Percentiles rank a stretch among this genome's conserved stretches.
These are phyloP conservation scores for Charina bottae DNA, from an alignment of 2,113 vertebrate species.

Conservation along the genomic window DNA sequence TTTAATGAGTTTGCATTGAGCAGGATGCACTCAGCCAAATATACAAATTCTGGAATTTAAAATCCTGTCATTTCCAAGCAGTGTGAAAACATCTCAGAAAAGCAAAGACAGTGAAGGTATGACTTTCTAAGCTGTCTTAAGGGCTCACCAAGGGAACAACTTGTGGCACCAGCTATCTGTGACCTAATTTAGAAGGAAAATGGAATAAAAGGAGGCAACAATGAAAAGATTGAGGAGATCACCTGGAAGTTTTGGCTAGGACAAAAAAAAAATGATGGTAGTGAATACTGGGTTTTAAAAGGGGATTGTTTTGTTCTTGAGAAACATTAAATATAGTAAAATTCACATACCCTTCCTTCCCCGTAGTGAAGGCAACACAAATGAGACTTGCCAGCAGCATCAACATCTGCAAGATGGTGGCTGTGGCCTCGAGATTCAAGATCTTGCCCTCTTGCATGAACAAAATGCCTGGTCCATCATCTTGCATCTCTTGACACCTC, in stretches of 20 bases:
- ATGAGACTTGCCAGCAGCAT: neutral
- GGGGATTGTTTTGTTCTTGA: neutral
- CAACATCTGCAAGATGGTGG: neutral
- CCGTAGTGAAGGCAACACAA: neutral
- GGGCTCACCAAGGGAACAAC: neutral
- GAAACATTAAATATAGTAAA: neutral
- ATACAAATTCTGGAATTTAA: neutral
- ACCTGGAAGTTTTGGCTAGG: neutral
- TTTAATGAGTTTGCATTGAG: neutral
- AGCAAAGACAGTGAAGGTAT: neutral
- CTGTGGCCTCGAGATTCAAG: neutral
- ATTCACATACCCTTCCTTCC: neutral
- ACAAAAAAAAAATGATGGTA: neutral
- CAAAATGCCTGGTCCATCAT: neutral
- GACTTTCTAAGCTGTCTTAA: neutral
- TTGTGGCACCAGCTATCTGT: neutral
- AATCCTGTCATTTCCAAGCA: neutral
- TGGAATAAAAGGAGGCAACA: neutral
- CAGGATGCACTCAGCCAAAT: neutral
- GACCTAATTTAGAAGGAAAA: neutral
- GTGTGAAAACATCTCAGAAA: neutral
- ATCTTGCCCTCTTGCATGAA: neutral
- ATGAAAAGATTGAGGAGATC: neutral
- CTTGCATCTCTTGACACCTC: neutral
- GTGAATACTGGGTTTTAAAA: neutral